Evolutionary conservation across 2,113 vertebrate species (phyloP), one percentile per base, ranked within the genome.

Genomic region (Stictonetta naevosa): DNA sequence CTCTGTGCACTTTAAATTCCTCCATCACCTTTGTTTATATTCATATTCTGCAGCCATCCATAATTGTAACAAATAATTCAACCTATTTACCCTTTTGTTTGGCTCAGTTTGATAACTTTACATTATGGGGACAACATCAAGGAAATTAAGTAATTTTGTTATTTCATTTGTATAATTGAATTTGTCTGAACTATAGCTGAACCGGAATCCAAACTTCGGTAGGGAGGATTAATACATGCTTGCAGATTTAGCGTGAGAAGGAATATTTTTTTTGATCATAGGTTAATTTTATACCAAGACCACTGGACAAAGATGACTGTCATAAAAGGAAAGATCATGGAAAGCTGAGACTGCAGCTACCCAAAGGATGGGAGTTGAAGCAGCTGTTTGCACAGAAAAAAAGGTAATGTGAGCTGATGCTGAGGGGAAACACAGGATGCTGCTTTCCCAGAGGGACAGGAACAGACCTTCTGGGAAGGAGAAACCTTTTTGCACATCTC

Each of bases 121-220:
- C 48, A 84, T 96, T 83, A 86, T 92, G 71, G 52, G 73, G 29
- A 94, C 62, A 95, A 75, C 62, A 94, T 78, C 73, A 97, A 96
- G 93, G 96, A 97, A 98, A 97, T 97, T 42, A 89, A 94, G 91
- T 96, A 96, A 97, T 96, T 96, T 94, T 93, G 46, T 93, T 92
- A 95, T 95, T 94, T 97, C 87, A 96, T 97, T 97, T 97, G 72
- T 92, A 31, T 95, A 97, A 97, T 91, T 91, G 68, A 77, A 96
- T 98, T 97, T 95, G 36, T 87, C 69, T 97, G 96, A 93, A 94
- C 88, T 97, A 88, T 40, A 93, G 94, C 56, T 97, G 95, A 97
- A 97, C 92, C 44, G 86, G 88, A 92, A 95, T 85, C 67, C 85
- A 92, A 93, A 96, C 33, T 75, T 95, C 81, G 79, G 21, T 25